A percentile compares a stretch with the other conserved stretches of the same genome.
phyloP scores from a whole-genome alignment of 2,797 vertebrate genomes.

The Austrolebias charrua region DNA sequence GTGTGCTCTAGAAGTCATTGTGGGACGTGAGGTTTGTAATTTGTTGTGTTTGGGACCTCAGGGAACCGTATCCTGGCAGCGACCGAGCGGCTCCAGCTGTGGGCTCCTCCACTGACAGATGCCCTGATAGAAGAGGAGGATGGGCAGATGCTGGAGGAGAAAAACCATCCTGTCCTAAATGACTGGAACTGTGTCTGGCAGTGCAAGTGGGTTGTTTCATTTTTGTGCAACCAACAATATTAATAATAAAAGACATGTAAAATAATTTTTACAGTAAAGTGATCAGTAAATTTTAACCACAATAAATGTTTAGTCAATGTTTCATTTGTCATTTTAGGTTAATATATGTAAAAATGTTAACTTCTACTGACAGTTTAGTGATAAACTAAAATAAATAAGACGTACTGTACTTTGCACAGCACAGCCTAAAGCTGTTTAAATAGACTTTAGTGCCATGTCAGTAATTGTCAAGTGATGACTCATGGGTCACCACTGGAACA shows the following conservation, averaged over 20 bases:
- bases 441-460: constrained; percentile 21
- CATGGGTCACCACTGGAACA: constrained; percentile 20
- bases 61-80: constrained; percentile 95
- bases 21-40: constrained; percentile 55
- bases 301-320: background rate
- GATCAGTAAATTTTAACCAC: background rate
- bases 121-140: constrained; percentile 89
- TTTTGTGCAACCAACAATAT: background rate
- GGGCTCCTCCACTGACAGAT: constrained; percentile 90
- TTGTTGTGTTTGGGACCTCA: constrained; percentile 51
- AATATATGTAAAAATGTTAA: too few relatives aligned
- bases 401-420: constrained; percentile 15
- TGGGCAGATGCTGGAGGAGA: constrained; percentile 81
- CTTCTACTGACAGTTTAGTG: too few relatives aligned
- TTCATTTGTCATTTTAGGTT: too few relatives aligned
- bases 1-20: constrained; percentile 23
- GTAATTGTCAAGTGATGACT: constrained; percentile 57
- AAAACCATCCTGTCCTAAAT: constrained; percentile 86
- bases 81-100: constrained; percentile 92
- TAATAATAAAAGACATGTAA: background rate
- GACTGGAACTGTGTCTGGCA: constrained; percentile 99
- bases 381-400: background rate
- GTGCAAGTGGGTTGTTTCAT: constrained; percentile 86
- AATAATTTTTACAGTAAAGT: background rate
- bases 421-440: constrained; percentile 36